Evolutionary conservation across 1,140 invertebrate genomes (phyloP).

Genomic region (Varroa destructor): DNA sequence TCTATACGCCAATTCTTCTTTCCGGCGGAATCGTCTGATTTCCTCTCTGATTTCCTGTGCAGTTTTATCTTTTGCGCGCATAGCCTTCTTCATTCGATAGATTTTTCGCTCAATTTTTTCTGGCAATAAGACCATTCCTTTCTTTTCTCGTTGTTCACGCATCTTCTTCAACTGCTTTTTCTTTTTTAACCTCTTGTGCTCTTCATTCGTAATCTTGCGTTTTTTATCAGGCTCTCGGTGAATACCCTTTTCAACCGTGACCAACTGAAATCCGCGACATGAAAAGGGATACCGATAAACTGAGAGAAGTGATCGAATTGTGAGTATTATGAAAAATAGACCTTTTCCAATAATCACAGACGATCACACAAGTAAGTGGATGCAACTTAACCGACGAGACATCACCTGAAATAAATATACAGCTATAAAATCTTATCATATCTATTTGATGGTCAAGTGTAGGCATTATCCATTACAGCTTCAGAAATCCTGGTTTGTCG

Average conservation of each 20-base stretch:
- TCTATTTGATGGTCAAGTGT: too few relatives aligned
- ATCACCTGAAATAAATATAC: background rate
- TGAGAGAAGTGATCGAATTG: too few relatives aligned
- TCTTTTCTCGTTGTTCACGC: conserved; percentile 30
- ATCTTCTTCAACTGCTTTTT: conserved; percentile 30
- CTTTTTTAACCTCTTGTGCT: conserved; percentile 27
- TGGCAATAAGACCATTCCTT: conserved; percentile 30
- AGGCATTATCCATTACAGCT: too few relatives aligned
- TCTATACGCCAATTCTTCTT: conserved; percentile 28
- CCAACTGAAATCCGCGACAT: too few relatives aligned
- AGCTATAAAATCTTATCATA: background rate
- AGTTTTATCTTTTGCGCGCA: conserved; percentile 23
- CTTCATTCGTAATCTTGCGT: conserved; percentile 7
- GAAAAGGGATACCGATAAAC: too few relatives aligned
- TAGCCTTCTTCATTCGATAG: conserved; percentile 31
- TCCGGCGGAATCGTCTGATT: conserved; percentile 31
- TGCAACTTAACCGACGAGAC: too few relatives aligned
- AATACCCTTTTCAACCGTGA: conserved; percentile 31
- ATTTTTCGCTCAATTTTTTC: conserved; percentile 32
- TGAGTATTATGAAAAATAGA: too few relatives aligned
- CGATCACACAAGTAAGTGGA: background rate
- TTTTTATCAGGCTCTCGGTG: conserved; percentile 17
- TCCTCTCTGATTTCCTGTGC: conserved; percentile 31
- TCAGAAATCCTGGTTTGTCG: too few relatives aligned
- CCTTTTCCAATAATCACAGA: background rate